Base-by-base conservation (phyloP, 2,888 invertebrate genomes). In the Tenodera sinensis region DNA sequence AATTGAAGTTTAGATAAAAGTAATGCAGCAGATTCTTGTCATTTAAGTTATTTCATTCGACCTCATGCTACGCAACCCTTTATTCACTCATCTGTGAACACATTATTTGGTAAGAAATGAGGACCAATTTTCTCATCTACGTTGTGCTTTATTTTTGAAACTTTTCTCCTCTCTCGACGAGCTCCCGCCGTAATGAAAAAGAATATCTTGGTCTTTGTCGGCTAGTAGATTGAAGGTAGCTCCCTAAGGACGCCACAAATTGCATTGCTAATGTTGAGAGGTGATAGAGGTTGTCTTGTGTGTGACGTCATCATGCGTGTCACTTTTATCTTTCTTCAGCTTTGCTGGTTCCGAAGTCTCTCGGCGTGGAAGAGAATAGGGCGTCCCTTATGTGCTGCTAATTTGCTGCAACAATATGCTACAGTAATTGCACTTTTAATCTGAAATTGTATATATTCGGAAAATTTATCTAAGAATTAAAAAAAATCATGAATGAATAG, bases 201-300 rank as follows among this genome's bases (percentile, higher is more conserved):
- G 87, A 87, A 87, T 87, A 87, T 83, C 30, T 82, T 14, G 83
- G 54, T 83, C 89, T 86, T 89, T 89, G 89, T 89, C 86, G 89
- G 89, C 71, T 83, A 89, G 83, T 89, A 89, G 83, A 89, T 89
- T 83, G 86, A 85, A 89, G 89, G 89, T 86, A 71, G 28, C 28
- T 89, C 89, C 83, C 86, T 9, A 30, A 86, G 54, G 89, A 47
- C 30, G 42, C 15, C 88, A 84, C 54, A 88, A 81, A 88, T 88
- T 88, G 88, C 88, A 85, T 85, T 88, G 88, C 88, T 84, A 88
- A 88, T 88, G 71, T 84, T 84, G 88, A 42, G 28, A 27, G 54
- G 54, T 71, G 54, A 71, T 20, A 71, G 54, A 71, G 54, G 54
- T 25, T 25, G 25, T 71, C 54, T 71, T 71, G 54, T 71, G 54